A percentile compares a stretch with the other conserved stretches of the same genome.
These are phyloP conservation scores for Aptenodytes forsteri DNA, from an alignment of 2,113 vertebrate species.

Conservation along the genomic window DNA sequence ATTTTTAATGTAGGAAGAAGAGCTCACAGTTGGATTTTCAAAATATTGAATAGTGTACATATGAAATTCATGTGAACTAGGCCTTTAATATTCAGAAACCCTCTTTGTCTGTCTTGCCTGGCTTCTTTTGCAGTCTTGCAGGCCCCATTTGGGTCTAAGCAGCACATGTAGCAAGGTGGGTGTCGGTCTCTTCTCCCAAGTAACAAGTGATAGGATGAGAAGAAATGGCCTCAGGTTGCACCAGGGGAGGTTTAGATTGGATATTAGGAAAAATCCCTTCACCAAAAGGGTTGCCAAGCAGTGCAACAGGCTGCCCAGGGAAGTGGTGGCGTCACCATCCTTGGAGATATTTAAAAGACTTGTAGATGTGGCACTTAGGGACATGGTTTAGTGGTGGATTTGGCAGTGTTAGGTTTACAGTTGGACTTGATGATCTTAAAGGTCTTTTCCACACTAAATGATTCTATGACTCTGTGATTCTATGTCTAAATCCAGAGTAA, in stretches of 20 bases:
- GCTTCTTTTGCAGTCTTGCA: neutral
- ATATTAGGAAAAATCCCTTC: too few relatives aligned
- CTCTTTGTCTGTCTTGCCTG: neutral
- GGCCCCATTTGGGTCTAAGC: neutral
- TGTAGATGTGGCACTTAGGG: too few relatives aligned
- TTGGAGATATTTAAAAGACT: too few relatives aligned
- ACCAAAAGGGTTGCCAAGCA: too few relatives aligned
- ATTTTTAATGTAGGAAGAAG: neutral
- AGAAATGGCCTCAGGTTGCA: too few relatives aligned
- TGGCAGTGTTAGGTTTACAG: neutral
- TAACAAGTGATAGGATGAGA: too few relatives aligned
- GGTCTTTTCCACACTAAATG: neutral
- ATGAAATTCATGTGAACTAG: neutral
- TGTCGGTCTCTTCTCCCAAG: too few relatives aligned
- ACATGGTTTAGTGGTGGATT: neutral
- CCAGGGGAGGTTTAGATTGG: too few relatives aligned
- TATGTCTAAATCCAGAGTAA: neutral
- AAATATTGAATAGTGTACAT: neutral
- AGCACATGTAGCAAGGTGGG: neutral
- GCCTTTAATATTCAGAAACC: neutral
- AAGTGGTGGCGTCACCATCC: too few relatives aligned
- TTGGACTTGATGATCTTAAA: neutral
- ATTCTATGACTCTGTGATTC: neutral
- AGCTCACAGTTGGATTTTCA: neutral
- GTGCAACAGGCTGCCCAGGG: too few relatives aligned